These are phyloP conservation scores for Caiman crocodilus DNA, from an alignment of 2,797 vertebrate species.

Conservation along the genomic window DNA sequence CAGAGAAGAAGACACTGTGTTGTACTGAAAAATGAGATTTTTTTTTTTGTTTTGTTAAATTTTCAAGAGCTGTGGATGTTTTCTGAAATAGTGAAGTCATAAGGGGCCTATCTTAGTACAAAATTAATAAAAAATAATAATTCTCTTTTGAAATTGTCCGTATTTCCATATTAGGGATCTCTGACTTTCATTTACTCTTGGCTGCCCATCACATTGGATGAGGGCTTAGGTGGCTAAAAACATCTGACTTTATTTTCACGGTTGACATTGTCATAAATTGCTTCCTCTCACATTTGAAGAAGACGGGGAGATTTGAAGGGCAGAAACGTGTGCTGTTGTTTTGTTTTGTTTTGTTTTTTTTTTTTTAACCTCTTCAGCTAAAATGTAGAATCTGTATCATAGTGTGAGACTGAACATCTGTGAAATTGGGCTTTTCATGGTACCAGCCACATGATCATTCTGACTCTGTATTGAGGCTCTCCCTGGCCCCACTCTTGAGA, in stretches of 20 bases:
- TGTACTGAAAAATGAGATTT: slow-evolving; percentile 9
- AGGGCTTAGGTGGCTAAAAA: slow-evolving; percentile 5
- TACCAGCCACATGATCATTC: not conserved
- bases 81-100: slow-evolving; percentile 43
- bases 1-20: not conserved
- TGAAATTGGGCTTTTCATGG: not conserved
- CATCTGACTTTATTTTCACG: slow-evolving; percentile 22
- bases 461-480: not conserved
- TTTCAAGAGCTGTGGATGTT: slow-evolving; percentile 57
- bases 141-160: slow-evolving; percentile 19
- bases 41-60: slow-evolving; percentile 31
- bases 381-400: not conserved
- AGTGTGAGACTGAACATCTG: not conserved
- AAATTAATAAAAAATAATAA: slow-evolving; percentile 48
- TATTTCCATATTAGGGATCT: slow-evolving; percentile 15
- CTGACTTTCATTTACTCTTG: slow-evolving; percentile 37
- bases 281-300: slow-evolving; percentile 39
- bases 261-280: not conserved
- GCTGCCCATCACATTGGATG: slow-evolving; percentile 16
- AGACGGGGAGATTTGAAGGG: not conserved
- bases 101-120: slow-evolving; percentile 10
- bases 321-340: not conserved
- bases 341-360: no score
- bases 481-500: not conserved
- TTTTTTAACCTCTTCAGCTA: not conserved